phyloP scores from a whole-genome alignment of 2,113 vertebrate genomes.

The Plectropomus leopardus region DNA sequence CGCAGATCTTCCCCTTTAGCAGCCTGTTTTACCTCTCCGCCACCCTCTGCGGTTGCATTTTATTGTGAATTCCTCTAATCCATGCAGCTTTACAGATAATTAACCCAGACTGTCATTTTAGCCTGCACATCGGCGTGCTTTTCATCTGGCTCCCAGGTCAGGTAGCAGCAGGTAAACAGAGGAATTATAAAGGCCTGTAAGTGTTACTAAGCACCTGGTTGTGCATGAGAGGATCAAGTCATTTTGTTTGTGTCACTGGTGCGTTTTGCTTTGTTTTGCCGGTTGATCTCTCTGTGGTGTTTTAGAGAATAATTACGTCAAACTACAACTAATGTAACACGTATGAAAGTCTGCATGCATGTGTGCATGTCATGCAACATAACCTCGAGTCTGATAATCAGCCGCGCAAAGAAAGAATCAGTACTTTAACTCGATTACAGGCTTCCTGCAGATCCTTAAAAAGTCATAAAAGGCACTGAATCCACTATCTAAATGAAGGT shows the following conservation, averaged over 20 bases:
- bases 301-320: not conserved
- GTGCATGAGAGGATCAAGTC: slow-evolving; percentile 47
- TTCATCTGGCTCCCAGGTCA: slow-evolving; percentile 66
- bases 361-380: not conserved
- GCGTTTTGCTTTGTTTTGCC: slow-evolving; percentile 8
- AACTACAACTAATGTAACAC: not conserved
- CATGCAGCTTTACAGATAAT: slow-evolving; percentile 73
- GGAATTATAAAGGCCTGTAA: slow-evolving; percentile 52
- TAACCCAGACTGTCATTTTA: slow-evolving; percentile 69
- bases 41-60: slow-evolving; percentile 43
- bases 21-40: slow-evolving; percentile 42
- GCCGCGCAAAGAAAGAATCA: not conserved
- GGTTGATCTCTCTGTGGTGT: slow-evolving; percentile 1
- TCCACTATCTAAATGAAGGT: too few relatives aligned
- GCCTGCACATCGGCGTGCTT: slow-evolving; percentile 42
- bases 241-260: slow-evolving; percentile 27
- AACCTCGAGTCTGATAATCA: not conserved
- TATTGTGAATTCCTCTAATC: slow-evolving; percentile 72
- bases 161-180: slow-evolving; percentile 56
- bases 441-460: too few relatives aligned
- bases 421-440: not conserved
- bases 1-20: slow-evolving; percentile 42
- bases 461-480: too few relatives aligned
- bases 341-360: too few relatives aligned
- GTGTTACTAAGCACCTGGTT: slow-evolving; percentile 58